phyloP scores from a whole-genome alignment of 2,797 vertebrate species.

The Helarctos malayanus region DNA sequence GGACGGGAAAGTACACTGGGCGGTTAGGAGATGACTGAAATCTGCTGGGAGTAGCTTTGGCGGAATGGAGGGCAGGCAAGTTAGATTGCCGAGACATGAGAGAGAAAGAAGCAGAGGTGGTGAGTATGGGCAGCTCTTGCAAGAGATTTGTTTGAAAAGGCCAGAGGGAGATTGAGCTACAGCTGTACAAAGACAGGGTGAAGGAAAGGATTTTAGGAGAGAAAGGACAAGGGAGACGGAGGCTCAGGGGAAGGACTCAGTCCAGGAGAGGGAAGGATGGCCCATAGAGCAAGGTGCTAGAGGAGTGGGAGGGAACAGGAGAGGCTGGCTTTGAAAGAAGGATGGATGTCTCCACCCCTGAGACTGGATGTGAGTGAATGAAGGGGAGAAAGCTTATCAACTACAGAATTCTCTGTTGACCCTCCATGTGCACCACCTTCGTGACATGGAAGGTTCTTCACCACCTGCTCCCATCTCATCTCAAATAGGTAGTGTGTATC shows the following conservation, averaged over 20 bases:
- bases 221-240: neutral
- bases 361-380: neutral
- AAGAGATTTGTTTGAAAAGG: neutral
- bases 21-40: neutral
- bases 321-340: neutral
- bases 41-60: neutral
- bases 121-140: neutral
- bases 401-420: neutral
- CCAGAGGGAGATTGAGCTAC: neutral
- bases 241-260: neutral
- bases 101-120: neutral
- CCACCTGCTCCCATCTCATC: neutral
- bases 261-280: neutral
- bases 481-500: neutral
- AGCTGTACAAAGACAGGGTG: neutral
- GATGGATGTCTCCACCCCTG: neutral
- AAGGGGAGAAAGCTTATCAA: neutral
- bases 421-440: neutral
- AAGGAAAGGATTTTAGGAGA: constrained; percentile 28
- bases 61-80: neutral
- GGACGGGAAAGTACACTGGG: neutral
- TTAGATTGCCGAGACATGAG: neutral
- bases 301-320: neutral
- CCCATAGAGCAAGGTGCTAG: neutral
- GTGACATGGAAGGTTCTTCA: neutral